Conservation (phyloP, 2,113 vertebrate species). For the Bagarius yarrelli region DNA sequence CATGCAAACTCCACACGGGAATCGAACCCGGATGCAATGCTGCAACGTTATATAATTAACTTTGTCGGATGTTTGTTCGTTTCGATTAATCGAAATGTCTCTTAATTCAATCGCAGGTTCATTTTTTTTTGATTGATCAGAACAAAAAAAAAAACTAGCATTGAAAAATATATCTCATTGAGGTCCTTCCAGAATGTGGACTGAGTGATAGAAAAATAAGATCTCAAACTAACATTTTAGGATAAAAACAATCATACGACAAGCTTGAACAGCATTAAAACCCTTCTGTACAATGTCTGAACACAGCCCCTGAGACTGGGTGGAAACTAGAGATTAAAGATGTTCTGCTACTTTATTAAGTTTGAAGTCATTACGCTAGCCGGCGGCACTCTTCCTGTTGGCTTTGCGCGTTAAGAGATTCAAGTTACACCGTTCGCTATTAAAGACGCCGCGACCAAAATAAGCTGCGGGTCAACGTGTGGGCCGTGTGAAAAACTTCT, state of each 20-base stretch:
- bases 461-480: neutral
- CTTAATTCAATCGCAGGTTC: neutral
- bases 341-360: neutral
- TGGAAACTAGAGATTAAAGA: neutral
- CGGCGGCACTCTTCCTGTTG: neutral
- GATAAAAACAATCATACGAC: no score
- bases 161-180: no score
- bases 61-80: no score
- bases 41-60: neutral
- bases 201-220: no score
- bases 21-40: no score
- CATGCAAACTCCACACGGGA: no score
- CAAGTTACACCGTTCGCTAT: no score
- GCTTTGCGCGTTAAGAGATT: no score
- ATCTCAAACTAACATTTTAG: no score
- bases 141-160: neutral
- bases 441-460: neutral
- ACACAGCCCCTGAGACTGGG: no score
- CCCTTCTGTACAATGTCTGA: neutral
- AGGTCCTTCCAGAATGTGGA: no score
- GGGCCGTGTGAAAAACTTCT: neutral
- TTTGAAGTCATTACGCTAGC: neutral
- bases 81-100: neutral
- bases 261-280: neutral
- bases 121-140: neutral